Percentiles rank a stretch among this genome's conserved stretches.
Evolutionary conservation across 2,888 invertebrate genomes (phyloP).

Genomic region (Clepsis dumicolana): DNA sequence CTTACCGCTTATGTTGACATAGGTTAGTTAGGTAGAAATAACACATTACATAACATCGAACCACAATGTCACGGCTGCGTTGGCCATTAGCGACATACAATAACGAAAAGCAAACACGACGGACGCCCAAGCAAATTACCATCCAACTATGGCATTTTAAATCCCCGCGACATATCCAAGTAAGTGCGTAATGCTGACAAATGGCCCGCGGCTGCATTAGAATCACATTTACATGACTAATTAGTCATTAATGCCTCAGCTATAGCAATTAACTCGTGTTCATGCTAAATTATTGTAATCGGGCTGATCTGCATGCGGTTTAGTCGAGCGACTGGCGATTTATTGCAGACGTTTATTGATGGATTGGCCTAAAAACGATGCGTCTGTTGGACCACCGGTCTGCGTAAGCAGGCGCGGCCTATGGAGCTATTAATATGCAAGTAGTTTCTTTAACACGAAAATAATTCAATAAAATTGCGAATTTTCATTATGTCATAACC

Average conservation of each 20-base stretch:
- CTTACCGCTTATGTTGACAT: no score
- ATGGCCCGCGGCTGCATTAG: constrained; percentile 33
- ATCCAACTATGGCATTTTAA: constrained; percentile 39
- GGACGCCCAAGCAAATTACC: constrained; percentile 22
- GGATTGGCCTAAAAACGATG: constrained; percentile 4
- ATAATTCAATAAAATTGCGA: no score
- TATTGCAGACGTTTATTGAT: constrained; percentile 9
- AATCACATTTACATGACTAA: constrained; percentile 37
- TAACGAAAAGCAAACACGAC: constrained; percentile 13
- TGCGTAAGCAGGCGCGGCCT: not conserved
- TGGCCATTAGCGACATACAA: not conserved
- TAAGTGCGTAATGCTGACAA: constrained; percentile 32
- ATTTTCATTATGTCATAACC: no score
- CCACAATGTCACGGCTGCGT: no score
- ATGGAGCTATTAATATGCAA: no score
- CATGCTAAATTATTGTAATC: constrained; percentile 34
- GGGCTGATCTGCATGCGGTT: constrained; percentile 28
- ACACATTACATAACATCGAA: no score
- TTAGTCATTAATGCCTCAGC: constrained; percentile 29
- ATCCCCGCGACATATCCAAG: constrained; percentile 29
- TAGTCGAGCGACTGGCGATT: constrained; percentile 14
- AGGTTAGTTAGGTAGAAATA: not conserved
- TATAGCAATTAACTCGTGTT: constrained; percentile 26
- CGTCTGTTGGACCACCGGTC: not conserved
- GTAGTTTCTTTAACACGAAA: no score